Percentiles rank a stretch among this genome's conserved stretches.
Conservation (phyloP, 2,888 invertebrate genomes). For the Scaptomyza reducta region DNA sequence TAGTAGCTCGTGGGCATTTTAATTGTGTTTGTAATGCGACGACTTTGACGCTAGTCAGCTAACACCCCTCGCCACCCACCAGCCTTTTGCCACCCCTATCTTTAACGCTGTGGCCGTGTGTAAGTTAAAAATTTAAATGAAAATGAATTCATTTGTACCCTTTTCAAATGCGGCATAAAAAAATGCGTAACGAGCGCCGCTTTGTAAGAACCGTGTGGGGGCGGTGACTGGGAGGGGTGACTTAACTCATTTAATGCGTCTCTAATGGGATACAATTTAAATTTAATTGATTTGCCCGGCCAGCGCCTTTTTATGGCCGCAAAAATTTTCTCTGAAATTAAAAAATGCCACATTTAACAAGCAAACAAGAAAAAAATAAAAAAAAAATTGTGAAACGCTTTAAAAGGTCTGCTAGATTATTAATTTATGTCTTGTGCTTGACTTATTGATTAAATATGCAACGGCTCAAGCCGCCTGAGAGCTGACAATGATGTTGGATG, state of each 20-base stretch:
- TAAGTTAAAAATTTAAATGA: conserved; percentile 74
- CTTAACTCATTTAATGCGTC: conserved; percentile 78
- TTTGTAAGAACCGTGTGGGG: conserved; percentile 42
- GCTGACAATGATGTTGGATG: conserved; percentile 42
- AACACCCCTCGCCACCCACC: neutral
- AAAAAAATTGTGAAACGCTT: conserved; percentile 57
- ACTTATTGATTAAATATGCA: conserved; percentile 74
- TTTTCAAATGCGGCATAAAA: conserved; percentile 68
- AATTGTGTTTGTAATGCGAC: conserved; percentile 71
- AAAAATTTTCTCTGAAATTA: conserved; percentile 68
- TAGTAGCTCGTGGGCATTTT: conserved; percentile 79
- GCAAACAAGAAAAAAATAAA: neutral
- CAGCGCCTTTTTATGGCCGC: conserved; percentile 62
- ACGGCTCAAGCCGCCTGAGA: conserved; percentile 16
- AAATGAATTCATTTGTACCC: conserved; percentile 77
- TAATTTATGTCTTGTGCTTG: conserved; percentile 65
- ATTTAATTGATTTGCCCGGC: conserved; percentile 77
- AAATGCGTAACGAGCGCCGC: conserved; percentile 69
- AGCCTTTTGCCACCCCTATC: neutral
- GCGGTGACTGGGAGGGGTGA: conserved; percentile 15
- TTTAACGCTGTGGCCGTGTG: conserved; percentile 13
- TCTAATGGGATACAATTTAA: conserved; percentile 80
- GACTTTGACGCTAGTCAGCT: conserved; percentile 51
- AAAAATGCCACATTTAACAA: conserved; percentile 52
- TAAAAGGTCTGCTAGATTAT: conserved; percentile 64